Conservation (phyloP, 2,797 vertebrate species). For the Molothrus aeneus region DNA sequence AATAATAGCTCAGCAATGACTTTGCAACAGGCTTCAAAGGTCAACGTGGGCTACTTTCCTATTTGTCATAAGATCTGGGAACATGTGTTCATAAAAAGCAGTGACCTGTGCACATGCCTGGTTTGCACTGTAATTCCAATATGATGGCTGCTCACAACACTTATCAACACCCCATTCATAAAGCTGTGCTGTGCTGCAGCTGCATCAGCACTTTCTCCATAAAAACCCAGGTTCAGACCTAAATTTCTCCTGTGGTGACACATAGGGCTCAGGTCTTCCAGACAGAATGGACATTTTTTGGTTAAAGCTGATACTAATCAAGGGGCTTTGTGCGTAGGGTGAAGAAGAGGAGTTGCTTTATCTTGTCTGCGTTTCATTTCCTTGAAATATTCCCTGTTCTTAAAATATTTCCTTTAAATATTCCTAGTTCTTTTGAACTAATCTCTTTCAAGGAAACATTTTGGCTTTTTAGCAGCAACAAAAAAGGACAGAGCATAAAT, state of each 20-base stretch:
- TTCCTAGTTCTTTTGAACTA: neutral
- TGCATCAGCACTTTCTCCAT: constrained; percentile 42
- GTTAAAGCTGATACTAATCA: neutral
- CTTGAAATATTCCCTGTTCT: neutral
- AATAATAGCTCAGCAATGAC: constrained; percentile 81
- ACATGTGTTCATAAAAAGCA: constrained; percentile 70
- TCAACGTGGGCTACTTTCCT: constrained; percentile 72
- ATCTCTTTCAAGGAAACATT: neutral
- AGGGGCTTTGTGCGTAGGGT: neutral
- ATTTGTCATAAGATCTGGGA: constrained; percentile 72
- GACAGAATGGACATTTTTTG: neutral
- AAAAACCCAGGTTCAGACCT: neutral
- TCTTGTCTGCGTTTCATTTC: neutral
- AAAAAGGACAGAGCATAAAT: neutral
- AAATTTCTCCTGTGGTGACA: constrained; percentile 31
- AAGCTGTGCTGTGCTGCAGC: neutral
- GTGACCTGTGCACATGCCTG: constrained; percentile 50
- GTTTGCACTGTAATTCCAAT: constrained; percentile 32
- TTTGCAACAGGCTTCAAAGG: constrained; percentile 79
- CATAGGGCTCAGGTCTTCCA: neutral
- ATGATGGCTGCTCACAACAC: constrained; percentile 29
- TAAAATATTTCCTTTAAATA: neutral
- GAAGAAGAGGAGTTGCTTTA: neutral
- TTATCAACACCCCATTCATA: constrained; percentile 52
- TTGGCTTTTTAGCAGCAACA: neutral